A percentile compares a stretch with the other conserved stretches of the same genome.
Evolutionary conservation across 2,888 invertebrate species (phyloP).

Genomic region (Melikaiella ostensackeni): DNA sequence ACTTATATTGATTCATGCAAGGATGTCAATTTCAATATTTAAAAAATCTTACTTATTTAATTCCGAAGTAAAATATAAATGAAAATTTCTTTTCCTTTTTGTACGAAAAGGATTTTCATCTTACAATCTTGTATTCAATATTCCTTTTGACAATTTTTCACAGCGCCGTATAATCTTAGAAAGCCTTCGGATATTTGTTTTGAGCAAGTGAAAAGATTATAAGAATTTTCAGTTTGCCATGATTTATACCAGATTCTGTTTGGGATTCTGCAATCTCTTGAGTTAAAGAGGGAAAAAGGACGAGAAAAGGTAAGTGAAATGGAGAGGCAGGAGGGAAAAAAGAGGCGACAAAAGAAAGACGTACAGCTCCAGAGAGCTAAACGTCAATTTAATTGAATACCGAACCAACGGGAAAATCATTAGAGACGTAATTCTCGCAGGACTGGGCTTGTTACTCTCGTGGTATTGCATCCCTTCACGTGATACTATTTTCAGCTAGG

Average conservation of each 20-base stretch:
- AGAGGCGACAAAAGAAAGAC: conserved; percentile 8
- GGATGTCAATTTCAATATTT: no score
- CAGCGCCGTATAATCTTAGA: background rate
- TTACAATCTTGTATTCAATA: background rate
- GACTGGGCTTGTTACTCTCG: conserved; percentile 40
- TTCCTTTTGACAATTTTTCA: background rate
- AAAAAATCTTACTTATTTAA: background rate
- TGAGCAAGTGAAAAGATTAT: background rate
- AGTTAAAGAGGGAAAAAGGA: background rate
- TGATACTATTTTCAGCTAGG: conserved; percentile 70
- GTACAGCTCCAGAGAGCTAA: conserved; percentile 20
- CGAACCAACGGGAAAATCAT: conserved; percentile 33
- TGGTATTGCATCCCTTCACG: conserved; percentile 37
- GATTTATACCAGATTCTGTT: conserved; percentile 13
- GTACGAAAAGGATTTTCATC: background rate
- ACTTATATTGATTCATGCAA: no score
- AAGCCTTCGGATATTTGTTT: background rate
- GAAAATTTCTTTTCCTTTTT: background rate
- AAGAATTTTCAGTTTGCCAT: conserved; percentile 1
- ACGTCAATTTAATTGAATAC: conserved; percentile 35
- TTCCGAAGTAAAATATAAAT: background rate
- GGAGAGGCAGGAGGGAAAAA: background rate
- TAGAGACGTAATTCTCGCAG: conserved; percentile 33
- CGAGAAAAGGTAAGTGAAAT: background rate
- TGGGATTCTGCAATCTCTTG: conserved; percentile 20